These are phyloP conservation scores for Sinohyriopsis cumingii DNA, from an alignment of 2,888 invertebrate genomes.

Conservation along the genomic window DNA sequence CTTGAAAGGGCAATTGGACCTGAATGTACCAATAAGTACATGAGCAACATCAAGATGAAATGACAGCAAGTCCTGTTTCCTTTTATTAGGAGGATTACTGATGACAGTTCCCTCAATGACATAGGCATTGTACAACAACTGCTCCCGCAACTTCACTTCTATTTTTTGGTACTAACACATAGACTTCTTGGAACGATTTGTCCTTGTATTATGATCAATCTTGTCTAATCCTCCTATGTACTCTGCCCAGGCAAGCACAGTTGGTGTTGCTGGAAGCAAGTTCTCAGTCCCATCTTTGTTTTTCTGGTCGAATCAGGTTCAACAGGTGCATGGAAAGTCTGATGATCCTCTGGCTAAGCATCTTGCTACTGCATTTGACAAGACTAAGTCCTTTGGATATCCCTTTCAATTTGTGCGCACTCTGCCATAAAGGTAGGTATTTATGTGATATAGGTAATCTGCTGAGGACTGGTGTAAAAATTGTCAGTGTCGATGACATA, in stretches of 20 bases:
- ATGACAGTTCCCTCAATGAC: slow-evolving; percentile 11
- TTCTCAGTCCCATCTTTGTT: slow-evolving; percentile 17
- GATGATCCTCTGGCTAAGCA: too few species aligned
- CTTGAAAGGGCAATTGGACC: too few species aligned
- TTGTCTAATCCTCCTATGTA: slow-evolving; percentile 20
- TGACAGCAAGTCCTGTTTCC: too few species aligned
- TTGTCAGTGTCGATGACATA: too few species aligned
- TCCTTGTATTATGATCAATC: slow-evolving; percentile 13
- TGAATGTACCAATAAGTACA: too few species aligned
- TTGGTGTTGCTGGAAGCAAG: slow-evolving; percentile 9
- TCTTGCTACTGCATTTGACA: too few species aligned
- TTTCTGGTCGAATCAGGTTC: neutral
- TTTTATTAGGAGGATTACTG: too few species aligned
- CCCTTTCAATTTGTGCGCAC: too few species aligned
- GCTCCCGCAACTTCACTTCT: slow-evolving; percentile 11
- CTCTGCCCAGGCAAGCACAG: slow-evolving; percentile 13
- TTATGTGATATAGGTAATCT: slow-evolving; percentile 6
- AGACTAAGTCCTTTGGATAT: too few species aligned
- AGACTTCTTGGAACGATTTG: slow-evolving; percentile 9
- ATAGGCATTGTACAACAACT: slow-evolving; percentile 16
- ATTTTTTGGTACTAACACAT: slow-evolving; percentile 14
- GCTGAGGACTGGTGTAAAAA: too few species aligned
- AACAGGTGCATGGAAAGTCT: slow-evolving; percentile 9
- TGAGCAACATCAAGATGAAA: too few species aligned
- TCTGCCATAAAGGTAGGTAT: too few species aligned